Conservation (phyloP, 2,797 vertebrate genomes). For the Rhabdomys pumilio region DNA sequence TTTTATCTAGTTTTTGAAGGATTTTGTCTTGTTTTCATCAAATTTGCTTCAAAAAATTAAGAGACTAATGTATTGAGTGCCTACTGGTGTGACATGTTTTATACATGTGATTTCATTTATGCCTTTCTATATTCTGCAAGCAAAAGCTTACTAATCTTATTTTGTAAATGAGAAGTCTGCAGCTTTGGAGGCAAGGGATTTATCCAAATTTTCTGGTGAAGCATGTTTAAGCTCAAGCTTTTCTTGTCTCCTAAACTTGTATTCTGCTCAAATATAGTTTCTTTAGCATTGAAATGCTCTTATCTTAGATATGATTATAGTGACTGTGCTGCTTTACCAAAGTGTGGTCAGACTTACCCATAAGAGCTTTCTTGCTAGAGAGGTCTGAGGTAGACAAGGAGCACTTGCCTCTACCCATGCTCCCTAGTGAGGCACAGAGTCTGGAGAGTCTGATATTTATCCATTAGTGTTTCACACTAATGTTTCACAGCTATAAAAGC, state of each 20-base stretch:
- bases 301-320: not conserved
- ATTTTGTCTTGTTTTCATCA: conserved; percentile 36
- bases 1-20: conserved; percentile 2
- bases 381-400: not conserved
- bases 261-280: not conserved
- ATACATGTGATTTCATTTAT: conserved; percentile 44
- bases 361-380: conserved; percentile 7
- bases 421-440: not conserved
- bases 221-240: conserved; percentile 13
- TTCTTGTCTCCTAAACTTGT: not conserved
- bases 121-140: conserved; percentile 1
- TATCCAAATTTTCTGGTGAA: not conserved
- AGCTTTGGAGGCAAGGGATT: not conserved
- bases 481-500: conserved; percentile 40
- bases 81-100: not conserved
- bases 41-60: conserved; percentile 9
- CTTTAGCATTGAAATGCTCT: not conserved
- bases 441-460: not conserved
- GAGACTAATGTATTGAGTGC: not conserved
- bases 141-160: conserved; percentile 30
- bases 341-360: not conserved
- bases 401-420: not conserved
- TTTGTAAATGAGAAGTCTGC: conserved; percentile 28
- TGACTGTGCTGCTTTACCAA: not conserved
- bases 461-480: conserved; percentile 66